Evolutionary conservation across 2,888 invertebrate species (phyloP).

Genomic region (Tryphoninae sp.): DNA sequence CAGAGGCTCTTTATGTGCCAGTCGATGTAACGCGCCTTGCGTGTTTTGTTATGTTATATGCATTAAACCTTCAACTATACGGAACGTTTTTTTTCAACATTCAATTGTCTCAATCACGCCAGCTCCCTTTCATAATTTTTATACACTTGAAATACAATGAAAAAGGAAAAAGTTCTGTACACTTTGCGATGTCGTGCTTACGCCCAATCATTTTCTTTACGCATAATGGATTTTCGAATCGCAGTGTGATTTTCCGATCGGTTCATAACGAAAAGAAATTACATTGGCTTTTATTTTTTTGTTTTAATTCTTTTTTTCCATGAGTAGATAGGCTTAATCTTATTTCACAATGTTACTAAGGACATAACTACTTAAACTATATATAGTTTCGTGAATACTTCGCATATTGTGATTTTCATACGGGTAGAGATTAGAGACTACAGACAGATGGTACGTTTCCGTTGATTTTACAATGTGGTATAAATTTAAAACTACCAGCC

Average conservation of each 20-base stretch:
- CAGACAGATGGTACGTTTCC: slow-evolving; percentile 57
- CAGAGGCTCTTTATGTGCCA: slow-evolving; percentile 17
- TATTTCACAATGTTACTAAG: slow-evolving; percentile 58
- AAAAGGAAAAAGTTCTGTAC: slow-evolving; percentile 47
- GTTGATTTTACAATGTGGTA: slow-evolving; percentile 59
- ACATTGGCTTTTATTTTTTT: slow-evolving; percentile 23
- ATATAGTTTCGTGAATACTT: slow-evolving; percentile 57
- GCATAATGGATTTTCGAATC: slow-evolving; percentile 28
- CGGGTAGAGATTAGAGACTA: slow-evolving; percentile 41
- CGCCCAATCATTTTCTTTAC: slow-evolving; percentile 17
- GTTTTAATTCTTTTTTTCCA: slow-evolving; percentile 36
- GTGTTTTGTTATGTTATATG: slow-evolving; percentile 25
- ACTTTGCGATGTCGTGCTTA: slow-evolving; percentile 46
- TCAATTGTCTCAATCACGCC: slow-evolving; percentile 32
- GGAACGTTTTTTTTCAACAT: slow-evolving; percentile 35
- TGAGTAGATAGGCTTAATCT: slow-evolving; percentile 47
- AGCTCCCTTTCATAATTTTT: slow-evolving; percentile 38
- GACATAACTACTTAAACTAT: slow-evolving; percentile 58
- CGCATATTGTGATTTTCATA: slow-evolving; percentile 46
- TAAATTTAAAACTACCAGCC: slow-evolving; percentile 65
- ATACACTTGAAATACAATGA: slow-evolving; percentile 47
- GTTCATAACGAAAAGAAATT: slow-evolving; percentile 28
- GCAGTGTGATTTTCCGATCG: slow-evolving; percentile 32
- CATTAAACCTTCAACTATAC: slow-evolving; percentile 22
- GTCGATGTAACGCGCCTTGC: slow-evolving; percentile 23